Conservation (phyloP, 2,888 invertebrate genomes). For the Stomorhina lunata region DNA sequence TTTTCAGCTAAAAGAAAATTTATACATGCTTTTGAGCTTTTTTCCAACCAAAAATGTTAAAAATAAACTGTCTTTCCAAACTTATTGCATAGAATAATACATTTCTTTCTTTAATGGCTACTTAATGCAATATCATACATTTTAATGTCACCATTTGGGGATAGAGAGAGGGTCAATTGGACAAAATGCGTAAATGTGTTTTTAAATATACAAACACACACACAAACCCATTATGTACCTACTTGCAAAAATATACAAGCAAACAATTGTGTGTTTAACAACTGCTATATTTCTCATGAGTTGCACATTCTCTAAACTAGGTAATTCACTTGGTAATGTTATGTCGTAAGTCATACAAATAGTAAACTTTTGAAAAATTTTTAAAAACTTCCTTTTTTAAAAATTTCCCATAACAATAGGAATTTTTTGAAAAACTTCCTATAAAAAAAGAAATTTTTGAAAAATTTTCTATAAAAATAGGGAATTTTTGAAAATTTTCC, state of each 20-base stretch:
- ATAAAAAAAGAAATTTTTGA: too few relatives aligned
- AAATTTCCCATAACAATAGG: too few relatives aligned
- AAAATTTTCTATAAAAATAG: too few relatives aligned
- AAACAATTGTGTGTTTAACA: conserved; percentile 15
- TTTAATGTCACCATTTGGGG: conserved; percentile 35
- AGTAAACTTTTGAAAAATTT: too few relatives aligned
- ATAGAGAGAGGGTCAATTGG: not conserved
- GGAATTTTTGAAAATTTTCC: too few relatives aligned
- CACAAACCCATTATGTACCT: not conserved
- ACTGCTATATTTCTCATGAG: conserved; percentile 51
- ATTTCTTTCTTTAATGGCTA: conserved; percentile 43
- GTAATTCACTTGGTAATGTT: too few relatives aligned
- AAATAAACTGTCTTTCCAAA: not conserved
- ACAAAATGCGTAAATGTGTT: not conserved
- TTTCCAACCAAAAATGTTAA: not conserved
- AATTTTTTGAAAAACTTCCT: too few relatives aligned
- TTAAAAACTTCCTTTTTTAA: too few relatives aligned
- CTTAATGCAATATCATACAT: conserved; percentile 51
- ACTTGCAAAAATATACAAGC: not conserved
- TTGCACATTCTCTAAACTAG: too few relatives aligned
- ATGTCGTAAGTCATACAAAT: too few relatives aligned
- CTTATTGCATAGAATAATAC: conserved; percentile 19
- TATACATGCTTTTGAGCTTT: not conserved
- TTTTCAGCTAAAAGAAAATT: too few relatives aligned
- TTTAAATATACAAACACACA: not conserved